These are phyloP conservation scores for Danio jaintianensis DNA, from an alignment of 2,797 vertebrate genomes.

Conservation along the genomic window DNA sequence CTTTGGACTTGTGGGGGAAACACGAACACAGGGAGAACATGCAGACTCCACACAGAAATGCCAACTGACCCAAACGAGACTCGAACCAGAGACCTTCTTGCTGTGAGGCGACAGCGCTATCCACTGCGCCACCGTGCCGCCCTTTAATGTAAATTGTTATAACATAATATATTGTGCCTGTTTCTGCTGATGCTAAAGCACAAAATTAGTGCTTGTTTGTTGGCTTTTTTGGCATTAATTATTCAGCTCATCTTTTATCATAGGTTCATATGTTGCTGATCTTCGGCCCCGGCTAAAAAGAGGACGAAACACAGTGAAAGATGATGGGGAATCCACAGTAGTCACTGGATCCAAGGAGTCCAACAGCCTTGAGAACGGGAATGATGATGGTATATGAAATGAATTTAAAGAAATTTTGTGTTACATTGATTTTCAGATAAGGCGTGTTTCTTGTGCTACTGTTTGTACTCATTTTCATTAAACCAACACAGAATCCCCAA, in stretches of 20 bases:
- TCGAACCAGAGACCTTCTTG: too few species aligned
- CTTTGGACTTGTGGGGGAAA: too few species aligned
- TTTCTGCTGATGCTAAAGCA: background rate
- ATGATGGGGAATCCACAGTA: conserved; percentile 2
- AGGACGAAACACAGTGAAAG: conserved; percentile 35
- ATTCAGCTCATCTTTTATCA: background rate
- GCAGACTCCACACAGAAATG: too few species aligned
- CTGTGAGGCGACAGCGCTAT: too few species aligned
- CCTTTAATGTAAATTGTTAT: too few species aligned
- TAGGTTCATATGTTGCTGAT: conserved; percentile 49
- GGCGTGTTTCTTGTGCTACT: background rate
- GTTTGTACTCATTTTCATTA: background rate
- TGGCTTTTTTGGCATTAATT: background rate
- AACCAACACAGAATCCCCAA: conserved; percentile 58
- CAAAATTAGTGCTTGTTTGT: background rate
- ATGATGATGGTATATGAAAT: conserved; percentile 27
- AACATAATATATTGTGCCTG: background rate
- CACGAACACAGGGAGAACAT: too few species aligned
- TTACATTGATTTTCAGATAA: conserved; percentile 35
- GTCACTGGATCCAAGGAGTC: conserved; percentile 63
- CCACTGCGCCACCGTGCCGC: too few species aligned
- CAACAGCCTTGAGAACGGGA: conserved; percentile 57
- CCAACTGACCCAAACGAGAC: too few species aligned
- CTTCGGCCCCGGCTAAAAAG: conserved; percentile 68
- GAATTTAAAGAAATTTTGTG: background rate